phyloP scores from a whole-genome alignment of 2,113 vertebrate genomes.

The Choloepus hoffmanni region DNA sequence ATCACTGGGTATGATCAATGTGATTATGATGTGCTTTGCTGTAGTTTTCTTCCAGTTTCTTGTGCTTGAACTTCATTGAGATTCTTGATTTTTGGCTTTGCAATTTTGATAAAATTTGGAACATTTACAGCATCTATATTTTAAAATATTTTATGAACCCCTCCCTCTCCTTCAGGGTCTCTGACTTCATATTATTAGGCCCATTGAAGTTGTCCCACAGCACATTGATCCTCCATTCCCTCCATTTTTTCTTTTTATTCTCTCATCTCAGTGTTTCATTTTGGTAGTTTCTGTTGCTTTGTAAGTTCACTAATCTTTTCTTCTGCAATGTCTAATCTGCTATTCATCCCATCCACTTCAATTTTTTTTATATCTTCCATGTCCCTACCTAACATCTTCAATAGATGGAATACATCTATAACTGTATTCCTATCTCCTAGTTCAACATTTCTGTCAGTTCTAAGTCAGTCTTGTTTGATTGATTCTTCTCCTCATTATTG shows the following conservation, averaged over 20 bases:
- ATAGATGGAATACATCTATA: background rate
- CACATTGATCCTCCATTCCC: background rate
- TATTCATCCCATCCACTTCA: background rate
- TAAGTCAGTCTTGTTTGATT: background rate
- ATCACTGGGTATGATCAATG: background rate
- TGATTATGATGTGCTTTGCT: background rate
- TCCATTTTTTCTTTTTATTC: background rate
- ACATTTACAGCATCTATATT: background rate
- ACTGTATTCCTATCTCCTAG: background rate
- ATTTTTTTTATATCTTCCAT: background rate
- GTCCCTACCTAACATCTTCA: background rate
- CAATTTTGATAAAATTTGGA: slow-evolving; percentile 16
- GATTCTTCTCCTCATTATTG: background rate
- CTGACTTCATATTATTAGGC: background rate
- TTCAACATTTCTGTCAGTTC: background rate
- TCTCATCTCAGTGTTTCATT: background rate
- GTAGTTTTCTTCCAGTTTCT: background rate
- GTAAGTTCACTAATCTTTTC: background rate
- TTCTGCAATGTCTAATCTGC: background rate
- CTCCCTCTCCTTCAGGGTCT: background rate
- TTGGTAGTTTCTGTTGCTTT: background rate
- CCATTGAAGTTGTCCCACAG: background rate
- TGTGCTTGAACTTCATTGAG: background rate
- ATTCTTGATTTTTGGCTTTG: background rate
- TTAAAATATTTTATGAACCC: background rate